Percentiles rank a stretch among this genome's conserved stretches.
These are phyloP conservation scores for Dicrostonyx torquatus DNA, from an alignment of 2,797 vertebrate species.

Conservation along the genomic window DNA sequence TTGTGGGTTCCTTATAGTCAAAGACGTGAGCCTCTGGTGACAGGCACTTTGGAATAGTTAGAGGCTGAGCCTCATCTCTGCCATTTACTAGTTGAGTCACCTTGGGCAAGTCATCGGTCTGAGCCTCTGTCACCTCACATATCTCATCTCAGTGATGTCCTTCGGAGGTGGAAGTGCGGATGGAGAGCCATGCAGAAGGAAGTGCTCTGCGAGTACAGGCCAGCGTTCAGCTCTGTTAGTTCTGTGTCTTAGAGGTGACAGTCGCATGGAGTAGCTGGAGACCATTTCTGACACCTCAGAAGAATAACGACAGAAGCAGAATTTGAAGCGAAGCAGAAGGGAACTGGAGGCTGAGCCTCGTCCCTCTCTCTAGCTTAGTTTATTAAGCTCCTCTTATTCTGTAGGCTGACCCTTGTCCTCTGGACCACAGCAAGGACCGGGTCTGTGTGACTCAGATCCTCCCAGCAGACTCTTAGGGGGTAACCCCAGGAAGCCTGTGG, in stretches of 20 bases:
- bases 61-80: slow-evolving; percentile 34
- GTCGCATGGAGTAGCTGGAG: neutral
- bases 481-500: slow-evolving; percentile 70
- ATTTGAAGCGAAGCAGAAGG: neutral
- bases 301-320: slow-evolving; percentile 12
- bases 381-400: neutral
- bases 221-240: neutral
- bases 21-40: neutral
- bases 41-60: slow-evolving; percentile 42
- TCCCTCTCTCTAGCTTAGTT: neutral
- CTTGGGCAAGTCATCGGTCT: slow-evolving; percentile 30
- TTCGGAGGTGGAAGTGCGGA: neutral
- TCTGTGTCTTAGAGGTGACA: slow-evolving; percentile 13
- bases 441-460: slow-evolving; percentile 72
- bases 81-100: slow-evolving; percentile 52
- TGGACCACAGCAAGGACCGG: neutral
- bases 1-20: slow-evolving; percentile 25
- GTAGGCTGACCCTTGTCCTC: slow-evolving; percentile 54
- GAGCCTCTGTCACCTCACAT: slow-evolving; percentile 34
- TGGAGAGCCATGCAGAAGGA: neutral
- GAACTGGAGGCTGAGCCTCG: neutral
- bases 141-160: slow-evolving; percentile 20
- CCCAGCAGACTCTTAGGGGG: slow-evolving; percentile 59
- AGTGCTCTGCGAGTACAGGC: neutral
- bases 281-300: slow-evolving; percentile 20